Conservation (phyloP, 1,140 invertebrate species). For the Zaprionus africanus region DNA sequence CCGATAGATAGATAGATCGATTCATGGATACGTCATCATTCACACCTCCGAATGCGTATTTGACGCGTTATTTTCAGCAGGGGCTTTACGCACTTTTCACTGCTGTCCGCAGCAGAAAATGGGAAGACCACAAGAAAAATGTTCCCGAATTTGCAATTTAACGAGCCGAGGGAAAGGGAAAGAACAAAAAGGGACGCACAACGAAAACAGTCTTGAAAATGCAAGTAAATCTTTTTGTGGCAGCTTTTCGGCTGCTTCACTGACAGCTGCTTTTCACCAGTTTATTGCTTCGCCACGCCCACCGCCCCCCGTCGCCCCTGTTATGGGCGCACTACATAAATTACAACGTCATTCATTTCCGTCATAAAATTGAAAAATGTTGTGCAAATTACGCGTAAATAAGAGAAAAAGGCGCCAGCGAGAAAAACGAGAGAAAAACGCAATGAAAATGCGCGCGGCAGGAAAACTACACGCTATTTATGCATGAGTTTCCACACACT, state of each 20-base stretch:
- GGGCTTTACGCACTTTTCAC: constrained; percentile 17
- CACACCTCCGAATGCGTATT: constrained; percentile 11
- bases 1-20: neutral
- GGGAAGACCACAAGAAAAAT: neutral
- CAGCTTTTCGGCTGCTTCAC: constrained; percentile 40
- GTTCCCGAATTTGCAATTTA: constrained; percentile 23
- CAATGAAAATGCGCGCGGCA: constrained; percentile 62
- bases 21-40: constrained; percentile 13
- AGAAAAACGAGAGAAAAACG: constrained; percentile 37
- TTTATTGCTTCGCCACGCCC: constrained; percentile 39
- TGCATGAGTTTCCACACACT: constrained; percentile 6
- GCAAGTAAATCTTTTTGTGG: constrained; percentile 63
- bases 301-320: neutral
- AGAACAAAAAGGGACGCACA: neutral
- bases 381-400: constrained; percentile 83
- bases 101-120: constrained; percentile 1
- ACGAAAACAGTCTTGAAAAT: constrained; percentile 26
- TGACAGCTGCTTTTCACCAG: constrained; percentile 52
- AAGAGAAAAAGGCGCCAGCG: constrained; percentile 25
- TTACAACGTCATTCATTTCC: constrained; percentile 79
- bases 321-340: constrained; percentile 60
- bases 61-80: constrained; percentile 6
- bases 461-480: constrained; percentile 51
- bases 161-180: constrained; percentile 12
- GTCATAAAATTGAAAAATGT: constrained; percentile 82